Evolutionary conservation across 2,113 vertebrate genomes (phyloP).

Genomic region (Tamias sibiricus): DNA sequence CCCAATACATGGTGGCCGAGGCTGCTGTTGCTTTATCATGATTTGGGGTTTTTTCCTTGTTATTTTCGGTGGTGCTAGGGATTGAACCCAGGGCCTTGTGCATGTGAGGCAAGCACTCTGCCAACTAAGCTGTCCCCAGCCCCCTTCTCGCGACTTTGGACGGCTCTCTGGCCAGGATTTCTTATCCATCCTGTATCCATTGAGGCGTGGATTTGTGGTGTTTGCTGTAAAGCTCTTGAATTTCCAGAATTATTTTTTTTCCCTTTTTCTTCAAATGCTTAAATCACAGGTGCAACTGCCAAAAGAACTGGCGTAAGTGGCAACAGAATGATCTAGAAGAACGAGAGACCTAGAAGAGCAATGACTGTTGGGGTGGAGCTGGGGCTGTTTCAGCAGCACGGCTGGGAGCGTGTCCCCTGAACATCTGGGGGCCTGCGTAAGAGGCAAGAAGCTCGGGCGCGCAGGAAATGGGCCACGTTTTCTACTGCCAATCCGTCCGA

Average conservation of each 20-base stretch:
- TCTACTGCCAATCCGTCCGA: not conserved
- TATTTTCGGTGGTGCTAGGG: too few relatives aligned
- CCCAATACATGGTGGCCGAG: not conserved
- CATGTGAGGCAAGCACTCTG: too few relatives aligned
- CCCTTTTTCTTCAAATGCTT: constrained; percentile 48
- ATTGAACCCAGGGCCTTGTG: too few relatives aligned
- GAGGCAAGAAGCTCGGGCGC: not conserved
- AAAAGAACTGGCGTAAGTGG: constrained; percentile 91
- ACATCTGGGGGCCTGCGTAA: not conserved
- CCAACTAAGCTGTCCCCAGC: too few relatives aligned
- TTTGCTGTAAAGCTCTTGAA: not conserved
- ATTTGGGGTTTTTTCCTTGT: too few relatives aligned
- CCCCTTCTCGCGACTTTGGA: not conserved
- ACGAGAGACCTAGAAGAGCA: constrained; percentile 62
- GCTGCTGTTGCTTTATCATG: not conserved
- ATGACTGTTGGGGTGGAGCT: constrained; percentile 66
- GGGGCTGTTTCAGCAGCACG: constrained; percentile 63
- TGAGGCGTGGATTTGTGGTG: not conserved
- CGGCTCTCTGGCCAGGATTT: not conserved
- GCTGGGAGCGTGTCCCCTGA: constrained; percentile 66
- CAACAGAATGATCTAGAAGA: constrained; percentile 66
- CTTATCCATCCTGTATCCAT: not conserved
- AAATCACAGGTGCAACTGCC: constrained; percentile 93
- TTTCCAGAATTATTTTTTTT: constrained; percentile 21
- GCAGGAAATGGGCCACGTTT: constrained; percentile 27